Percentiles rank a stretch among this genome's conserved stretches.
Conservation (phyloP, 1,140 invertebrate species). For the Pectinophora gossypiella region DNA sequence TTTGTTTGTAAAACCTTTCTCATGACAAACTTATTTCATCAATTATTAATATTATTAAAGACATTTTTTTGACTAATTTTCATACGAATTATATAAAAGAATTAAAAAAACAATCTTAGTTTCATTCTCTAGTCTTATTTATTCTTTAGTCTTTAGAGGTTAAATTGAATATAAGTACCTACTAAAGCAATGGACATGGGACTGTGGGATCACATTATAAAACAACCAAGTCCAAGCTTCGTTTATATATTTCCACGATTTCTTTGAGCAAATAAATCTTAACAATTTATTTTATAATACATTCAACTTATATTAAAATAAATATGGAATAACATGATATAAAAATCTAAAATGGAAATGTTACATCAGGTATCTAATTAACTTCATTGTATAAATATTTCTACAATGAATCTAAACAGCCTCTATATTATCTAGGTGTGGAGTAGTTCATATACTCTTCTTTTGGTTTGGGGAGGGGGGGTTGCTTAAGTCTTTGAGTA, state of each 20-base stretch:
- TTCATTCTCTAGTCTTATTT: no score
- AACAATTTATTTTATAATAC: slow-evolving; percentile 49
- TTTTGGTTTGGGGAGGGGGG: slow-evolving; percentile 50
- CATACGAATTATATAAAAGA: slow-evolving; percentile 65
- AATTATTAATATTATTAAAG: slow-evolving; percentile 60
- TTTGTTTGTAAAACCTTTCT: slow-evolving; percentile 41
- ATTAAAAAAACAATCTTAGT: background rate
- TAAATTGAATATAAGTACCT: no score
- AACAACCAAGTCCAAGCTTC: no score
- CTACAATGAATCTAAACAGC: slow-evolving; percentile 41
- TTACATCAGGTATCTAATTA: slow-evolving; percentile 59
- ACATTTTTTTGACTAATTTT: slow-evolving; percentile 66
- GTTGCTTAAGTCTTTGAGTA: slow-evolving; percentile 42
- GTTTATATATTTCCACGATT: slow-evolving; percentile 6
- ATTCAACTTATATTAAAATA: slow-evolving; percentile 57
- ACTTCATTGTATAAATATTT: slow-evolving; percentile 32
- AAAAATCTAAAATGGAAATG: slow-evolving; percentile 71
- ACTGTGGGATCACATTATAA: no score
- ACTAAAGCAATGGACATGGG: no score
- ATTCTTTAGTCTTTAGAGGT: no score
- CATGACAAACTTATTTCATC: slow-evolving; percentile 49
- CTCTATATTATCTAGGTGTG: slow-evolving; percentile 25
- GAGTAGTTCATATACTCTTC: slow-evolving; percentile 49
- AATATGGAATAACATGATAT: slow-evolving; percentile 71
- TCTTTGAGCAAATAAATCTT: slow-evolving; percentile 68